phyloP scores from a whole-genome alignment of 2,888 invertebrate species.

The Orthonevra nobilis region DNA sequence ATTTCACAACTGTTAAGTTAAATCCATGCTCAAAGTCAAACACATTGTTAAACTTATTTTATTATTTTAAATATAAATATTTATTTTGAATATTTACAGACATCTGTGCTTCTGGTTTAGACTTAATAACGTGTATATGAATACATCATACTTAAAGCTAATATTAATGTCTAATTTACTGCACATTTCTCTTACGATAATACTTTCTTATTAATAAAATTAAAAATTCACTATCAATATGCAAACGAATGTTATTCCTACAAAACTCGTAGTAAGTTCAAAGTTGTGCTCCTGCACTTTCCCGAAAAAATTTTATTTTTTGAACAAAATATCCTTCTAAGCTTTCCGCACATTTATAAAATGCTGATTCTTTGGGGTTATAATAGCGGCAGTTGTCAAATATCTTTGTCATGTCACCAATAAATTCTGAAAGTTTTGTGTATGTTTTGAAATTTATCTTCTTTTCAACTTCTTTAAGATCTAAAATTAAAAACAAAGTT shows the following conservation, averaged over 20 bases:
- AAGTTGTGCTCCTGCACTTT: slow-evolving; percentile 84
- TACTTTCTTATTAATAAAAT: slow-evolving; percentile 45
- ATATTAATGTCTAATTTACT: slow-evolving; percentile 23
- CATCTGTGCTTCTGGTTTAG: background rate
- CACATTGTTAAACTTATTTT: slow-evolving; percentile 27
- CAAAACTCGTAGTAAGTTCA: slow-evolving; percentile 27
- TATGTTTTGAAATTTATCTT: slow-evolving; percentile 92
- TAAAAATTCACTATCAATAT: slow-evolving; percentile 36
- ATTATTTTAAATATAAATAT: slow-evolving; percentile 13
- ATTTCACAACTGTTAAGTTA: too few species aligned
- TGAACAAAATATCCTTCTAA: slow-evolving; percentile 97
- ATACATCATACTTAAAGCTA: slow-evolving; percentile 20
- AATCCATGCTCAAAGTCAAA: too few species aligned
- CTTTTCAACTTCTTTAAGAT: slow-evolving; percentile 94
- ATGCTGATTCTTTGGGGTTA: slow-evolving; percentile 96
- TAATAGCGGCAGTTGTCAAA: slow-evolving; percentile 99
- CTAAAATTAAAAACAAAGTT: slow-evolving; percentile 81
- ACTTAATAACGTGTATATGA: background rate
- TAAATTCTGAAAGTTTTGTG: slow-evolving; percentile 94
- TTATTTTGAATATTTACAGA: slow-evolving; percentile 39
- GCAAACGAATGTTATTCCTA: slow-evolving; percentile 12
- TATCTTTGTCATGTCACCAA: slow-evolving; percentile 98
- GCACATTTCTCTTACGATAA: slow-evolving; percentile 55
- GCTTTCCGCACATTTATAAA: slow-evolving; percentile 97
- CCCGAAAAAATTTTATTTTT: slow-evolving; percentile 93